Evolutionary conservation across 2,797 vertebrate genomes (phyloP), one percentile per base, ranked within the genome.

Genomic region (Novumbra hubbsi): DNA sequence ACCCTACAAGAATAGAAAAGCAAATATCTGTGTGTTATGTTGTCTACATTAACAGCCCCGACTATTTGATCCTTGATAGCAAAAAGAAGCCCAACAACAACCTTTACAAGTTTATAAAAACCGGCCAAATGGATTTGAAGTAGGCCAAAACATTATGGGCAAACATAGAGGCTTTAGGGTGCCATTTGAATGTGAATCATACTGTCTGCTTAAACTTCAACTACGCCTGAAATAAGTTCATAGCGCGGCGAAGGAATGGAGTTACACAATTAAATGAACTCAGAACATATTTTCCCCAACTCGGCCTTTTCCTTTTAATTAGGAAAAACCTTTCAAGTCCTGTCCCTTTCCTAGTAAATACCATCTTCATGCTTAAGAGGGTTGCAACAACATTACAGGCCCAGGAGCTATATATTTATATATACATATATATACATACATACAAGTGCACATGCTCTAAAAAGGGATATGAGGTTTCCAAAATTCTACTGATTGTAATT

Each of bases 271-370:
- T 19, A 55, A n/a, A 48, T n/a, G 32, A 68, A 68, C 34, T 3
- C 5, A 50, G n/a, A 49, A 69, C 16, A 24, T 50, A 9, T 69
- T 50, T 28, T 15, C 68, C 24, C 66, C n/a, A 68, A 41, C 52
- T n/a, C 52, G n/a, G 52, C 19, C 45, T 50, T 27, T 69, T 69
- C 68, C 68, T 69, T 21, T 30, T 30, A 32, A 67, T 38, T 24
- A 27, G 30, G 24, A 5, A 69, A 30, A 6, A 24, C 68, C 41
- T 69, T 38, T 38, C 34, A 5, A 38, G 34, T 38, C 5, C 34
- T 7, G 2, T 38, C 34, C 48, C 45, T 45, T 69, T 50, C 68
- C 15, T 14, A 19, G 24, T 50, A 30, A 63, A 63, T 63, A 63
- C 60, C 60, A 49, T 19, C 34, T 48, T 68, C 45, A 50, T 24